Percentiles rank a stretch among this genome's conserved stretches.
Evolutionary conservation across 2,113 vertebrate species (phyloP).

Genomic region (Petrocephalus zakoni): DNA sequence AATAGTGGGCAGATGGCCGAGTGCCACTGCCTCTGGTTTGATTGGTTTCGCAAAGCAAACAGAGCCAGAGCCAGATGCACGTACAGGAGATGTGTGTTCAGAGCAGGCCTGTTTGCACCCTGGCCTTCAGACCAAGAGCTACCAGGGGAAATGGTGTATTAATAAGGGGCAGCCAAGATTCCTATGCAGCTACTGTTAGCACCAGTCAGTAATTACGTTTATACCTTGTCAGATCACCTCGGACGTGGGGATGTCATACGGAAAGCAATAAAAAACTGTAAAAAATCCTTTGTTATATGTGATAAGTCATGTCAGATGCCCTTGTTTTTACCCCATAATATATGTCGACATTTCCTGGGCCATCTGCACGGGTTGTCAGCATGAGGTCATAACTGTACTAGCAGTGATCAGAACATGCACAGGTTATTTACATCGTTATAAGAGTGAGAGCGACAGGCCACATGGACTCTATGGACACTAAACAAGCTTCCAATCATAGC

Average conservation of each 20-base stretch:
- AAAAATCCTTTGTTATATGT: background rate
- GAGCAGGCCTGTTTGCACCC: slow-evolving; percentile 33
- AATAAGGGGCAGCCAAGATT: slow-evolving; percentile 9
- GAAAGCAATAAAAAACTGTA: background rate
- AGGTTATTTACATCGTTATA: background rate
- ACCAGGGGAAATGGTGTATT: slow-evolving; percentile 61
- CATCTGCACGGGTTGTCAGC: background rate
- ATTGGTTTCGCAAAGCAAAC: slow-evolving; percentile 27
- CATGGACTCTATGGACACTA: background rate
- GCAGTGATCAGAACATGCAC: background rate
- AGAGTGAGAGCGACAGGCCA: background rate
- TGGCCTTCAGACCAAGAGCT: slow-evolving; percentile 41
- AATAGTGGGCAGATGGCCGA: background rate
- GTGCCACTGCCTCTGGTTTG: background rate
- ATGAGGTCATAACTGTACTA: background rate
- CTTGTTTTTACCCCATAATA: background rate
- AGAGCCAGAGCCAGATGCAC: slow-evolving; percentile 22
- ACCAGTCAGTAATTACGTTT: background rate
- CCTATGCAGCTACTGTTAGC: background rate
- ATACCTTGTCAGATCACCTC: background rate
- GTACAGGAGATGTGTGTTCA: slow-evolving; percentile 25
- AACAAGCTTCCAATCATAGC: background rate
- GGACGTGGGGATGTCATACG: background rate
- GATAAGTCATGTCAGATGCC: background rate
- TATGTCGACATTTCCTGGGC: background rate